Percentiles rank a stretch among this genome's conserved stretches.
These are phyloP conservation scores for Cheilosia pagana DNA, from an alignment of 2,888 invertebrate species.

Conservation along the genomic window DNA sequence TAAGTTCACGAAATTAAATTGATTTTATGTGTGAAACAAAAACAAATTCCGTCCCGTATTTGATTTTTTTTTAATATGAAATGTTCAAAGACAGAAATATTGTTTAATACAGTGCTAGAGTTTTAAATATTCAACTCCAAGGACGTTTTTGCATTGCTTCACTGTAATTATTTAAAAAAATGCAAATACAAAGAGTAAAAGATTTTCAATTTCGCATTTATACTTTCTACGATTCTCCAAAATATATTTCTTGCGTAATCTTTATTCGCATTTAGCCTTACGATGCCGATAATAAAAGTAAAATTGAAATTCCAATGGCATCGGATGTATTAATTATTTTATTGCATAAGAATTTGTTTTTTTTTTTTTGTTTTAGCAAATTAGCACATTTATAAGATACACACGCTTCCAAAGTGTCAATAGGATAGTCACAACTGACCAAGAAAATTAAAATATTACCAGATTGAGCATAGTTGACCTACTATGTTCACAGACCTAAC, in stretches of 20 bases:
- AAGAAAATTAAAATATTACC: no score
- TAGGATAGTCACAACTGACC: not conserved
- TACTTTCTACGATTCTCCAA: not conserved
- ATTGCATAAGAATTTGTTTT: not conserved
- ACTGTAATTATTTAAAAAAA: no score
- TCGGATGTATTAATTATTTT: conserved; percentile 3
- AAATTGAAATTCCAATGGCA: not conserved
- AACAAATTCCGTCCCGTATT: no score
- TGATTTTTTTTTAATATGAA: no score
- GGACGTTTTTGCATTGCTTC: no score
- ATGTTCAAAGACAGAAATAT: no score
- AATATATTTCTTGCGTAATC: not conserved
- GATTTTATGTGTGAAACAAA: no score
- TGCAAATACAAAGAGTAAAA: not conserved
- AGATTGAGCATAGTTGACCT: not conserved
- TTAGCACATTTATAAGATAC: not conserved
- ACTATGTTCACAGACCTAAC: not conserved
- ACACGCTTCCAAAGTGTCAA: not conserved
- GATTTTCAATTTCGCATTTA: not conserved
- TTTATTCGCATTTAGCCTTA: not conserved
- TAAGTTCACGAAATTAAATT: no score
- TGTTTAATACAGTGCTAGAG: no score
- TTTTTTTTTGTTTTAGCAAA: no score
- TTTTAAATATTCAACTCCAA: no score
- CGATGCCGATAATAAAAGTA: not conserved